Conservation (phyloP, 64 coral and sea anemone genomes). For the Montipora sp. region DNA sequence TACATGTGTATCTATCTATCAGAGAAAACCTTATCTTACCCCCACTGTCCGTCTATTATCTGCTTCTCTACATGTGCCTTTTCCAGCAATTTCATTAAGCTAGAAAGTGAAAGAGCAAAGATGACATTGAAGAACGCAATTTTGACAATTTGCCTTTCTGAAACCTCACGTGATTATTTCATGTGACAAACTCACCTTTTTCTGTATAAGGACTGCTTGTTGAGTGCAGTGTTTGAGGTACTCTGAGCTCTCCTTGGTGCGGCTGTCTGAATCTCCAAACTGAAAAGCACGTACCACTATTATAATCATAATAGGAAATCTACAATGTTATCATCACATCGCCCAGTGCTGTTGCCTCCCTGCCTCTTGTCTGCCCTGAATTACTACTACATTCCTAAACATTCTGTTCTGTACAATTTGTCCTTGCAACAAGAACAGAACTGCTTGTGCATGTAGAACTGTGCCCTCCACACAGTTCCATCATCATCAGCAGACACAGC, state of each 20-base stretch:
- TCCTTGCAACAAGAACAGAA: no score
- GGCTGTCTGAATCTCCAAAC: conserved; percentile 92
- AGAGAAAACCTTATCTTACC: neutral
- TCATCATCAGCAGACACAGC: neutral
- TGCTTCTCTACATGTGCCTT: conserved; percentile 24
- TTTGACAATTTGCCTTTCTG: no score
- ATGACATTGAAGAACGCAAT: no score
- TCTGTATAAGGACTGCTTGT: conserved; percentile 96
- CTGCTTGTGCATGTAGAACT: no score
- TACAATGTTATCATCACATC: neutral
- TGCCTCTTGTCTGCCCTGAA: no score
- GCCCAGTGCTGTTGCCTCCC: no score
- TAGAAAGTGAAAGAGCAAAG: neutral
- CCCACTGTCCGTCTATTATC: conserved; percentile 26
- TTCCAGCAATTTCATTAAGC: conserved; percentile 69
- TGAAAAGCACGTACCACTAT: neutral
- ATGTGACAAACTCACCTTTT: conserved; percentile 59
- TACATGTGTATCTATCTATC: no score
- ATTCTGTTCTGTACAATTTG: no score
- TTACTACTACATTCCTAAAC: no score
- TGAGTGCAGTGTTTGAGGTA: conserved; percentile 92
- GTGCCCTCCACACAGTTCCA: neutral
- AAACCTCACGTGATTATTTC: neutral
- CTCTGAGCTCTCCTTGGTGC: conserved; percentile 92
- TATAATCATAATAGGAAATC: neutral